These are phyloP conservation scores for Hydractinia echinata DNA, from an alignment of 30 jellyfish, hydroid and myxozoan genomes.

Conservation along the genomic window DNA sequence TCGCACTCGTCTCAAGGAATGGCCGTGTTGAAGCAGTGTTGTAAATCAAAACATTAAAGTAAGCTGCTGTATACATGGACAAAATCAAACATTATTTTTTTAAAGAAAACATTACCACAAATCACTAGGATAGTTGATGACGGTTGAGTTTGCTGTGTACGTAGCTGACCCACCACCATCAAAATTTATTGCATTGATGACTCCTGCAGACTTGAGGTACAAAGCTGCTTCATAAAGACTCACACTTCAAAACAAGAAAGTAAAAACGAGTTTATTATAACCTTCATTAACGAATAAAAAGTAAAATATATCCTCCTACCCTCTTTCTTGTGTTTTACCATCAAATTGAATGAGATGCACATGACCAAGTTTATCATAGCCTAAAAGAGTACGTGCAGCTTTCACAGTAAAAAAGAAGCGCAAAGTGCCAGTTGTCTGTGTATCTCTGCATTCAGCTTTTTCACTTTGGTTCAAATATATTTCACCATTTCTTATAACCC, in stretches of 20 bases:
- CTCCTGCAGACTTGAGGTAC: conserved; percentile 56
- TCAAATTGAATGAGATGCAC: conserved; percentile 55
- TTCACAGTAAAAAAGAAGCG: conserved; percentile 46
- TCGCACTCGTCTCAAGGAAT: too few species aligned
- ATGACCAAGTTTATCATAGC: conserved; percentile 64
- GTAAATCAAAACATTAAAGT: too few species aligned
- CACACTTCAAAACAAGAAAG: conserved; percentile 14
- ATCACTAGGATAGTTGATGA: conserved; percentile 75
- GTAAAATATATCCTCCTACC: conserved; percentile 40
- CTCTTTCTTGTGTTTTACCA: conserved; percentile 69
- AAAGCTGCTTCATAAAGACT: conserved; percentile 49
- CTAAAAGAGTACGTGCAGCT: conserved; percentile 77
- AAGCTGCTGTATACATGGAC: too few species aligned
- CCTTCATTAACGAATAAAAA: not conserved
- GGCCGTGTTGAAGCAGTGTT: too few species aligned
- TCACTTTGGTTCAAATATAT: conserved; percentile 43
- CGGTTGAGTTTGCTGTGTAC: conserved; percentile 59
- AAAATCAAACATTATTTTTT: too few species aligned
- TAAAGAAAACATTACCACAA: not conserved
- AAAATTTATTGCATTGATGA: conserved; percentile 75
- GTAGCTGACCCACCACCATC: conserved; percentile 95
- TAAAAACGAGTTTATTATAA: too few species aligned
- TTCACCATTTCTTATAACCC: conserved; percentile 73
- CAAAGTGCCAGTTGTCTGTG: conserved; percentile 65
- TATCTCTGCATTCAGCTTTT: conserved; percentile 81